Conservation (phyloP, 1,140 invertebrate genomes). For the Hypothenemus hampei region DNA sequence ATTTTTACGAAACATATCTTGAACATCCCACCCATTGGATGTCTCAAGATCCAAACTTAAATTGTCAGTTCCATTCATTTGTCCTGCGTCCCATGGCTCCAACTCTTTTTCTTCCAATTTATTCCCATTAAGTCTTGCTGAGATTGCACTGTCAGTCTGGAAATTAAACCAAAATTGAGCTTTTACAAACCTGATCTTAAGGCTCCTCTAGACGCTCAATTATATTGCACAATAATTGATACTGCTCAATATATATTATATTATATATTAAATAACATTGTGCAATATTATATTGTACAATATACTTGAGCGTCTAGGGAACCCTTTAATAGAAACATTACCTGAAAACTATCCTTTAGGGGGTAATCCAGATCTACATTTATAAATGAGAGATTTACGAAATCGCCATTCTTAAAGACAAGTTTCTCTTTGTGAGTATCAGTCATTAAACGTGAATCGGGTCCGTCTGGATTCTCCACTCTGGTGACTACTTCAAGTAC, state of each 20-base stretch:
- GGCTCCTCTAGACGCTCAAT: too few relatives aligned
- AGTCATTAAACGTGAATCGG: conserved; percentile 49
- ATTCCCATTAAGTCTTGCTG: conserved; percentile 57
- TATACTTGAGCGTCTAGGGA: too few relatives aligned
- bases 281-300: too few relatives aligned
- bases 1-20: conserved; percentile 93
- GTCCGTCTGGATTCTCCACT: conserved; percentile 56
- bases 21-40: conserved; percentile 88
- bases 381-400: conserved; percentile 71
- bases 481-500: conserved; percentile 79
- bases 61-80: conserved; percentile 55
- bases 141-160: conserved; percentile 66
- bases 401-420: conserved; percentile 78
- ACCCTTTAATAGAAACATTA: too few relatives aligned
- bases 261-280: too few relatives aligned
- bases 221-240: too few relatives aligned
- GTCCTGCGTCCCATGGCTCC: conserved; percentile 79
- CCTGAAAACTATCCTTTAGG: conserved; percentile 72
- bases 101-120: conserved; percentile 68
- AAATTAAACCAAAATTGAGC: too few relatives aligned
- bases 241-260: too few relatives aligned
- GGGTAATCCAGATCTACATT: conserved; percentile 86
- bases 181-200: too few relatives aligned
- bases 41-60: conserved; percentile 59
- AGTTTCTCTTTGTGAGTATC: conserved; percentile 74